Conservation (phyloP, 2,888 invertebrate species). For the Oxystoma pomonae region DNA sequence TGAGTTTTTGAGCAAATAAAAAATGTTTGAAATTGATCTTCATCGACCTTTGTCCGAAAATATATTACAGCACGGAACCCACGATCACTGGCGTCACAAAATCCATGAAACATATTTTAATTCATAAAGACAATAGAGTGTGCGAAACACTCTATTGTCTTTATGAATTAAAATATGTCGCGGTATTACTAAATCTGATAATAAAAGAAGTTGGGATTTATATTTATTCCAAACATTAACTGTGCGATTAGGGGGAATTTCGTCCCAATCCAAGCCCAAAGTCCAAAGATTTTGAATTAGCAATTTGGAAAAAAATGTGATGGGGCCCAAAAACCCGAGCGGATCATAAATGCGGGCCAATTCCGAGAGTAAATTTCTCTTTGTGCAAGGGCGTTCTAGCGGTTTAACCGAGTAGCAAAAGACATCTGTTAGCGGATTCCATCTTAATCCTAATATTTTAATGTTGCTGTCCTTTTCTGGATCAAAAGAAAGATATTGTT, state of each 20-base stretch:
- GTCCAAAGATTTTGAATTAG: constrained; percentile 14
- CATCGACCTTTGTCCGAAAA: neutral
- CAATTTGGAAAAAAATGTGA: constrained; percentile 8
- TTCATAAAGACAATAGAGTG: neutral
- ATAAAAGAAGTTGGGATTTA: constrained; percentile 4
- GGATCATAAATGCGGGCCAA: constrained; percentile 10
- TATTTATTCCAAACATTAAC: constrained; percentile 7
- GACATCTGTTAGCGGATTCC: no score
- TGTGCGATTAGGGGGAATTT: constrained; percentile 9
- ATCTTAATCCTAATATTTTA: no score
- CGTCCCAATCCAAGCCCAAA: constrained; percentile 12
- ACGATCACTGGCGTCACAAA: constrained; percentile 18
- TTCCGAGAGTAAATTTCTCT: constrained; percentile 5
- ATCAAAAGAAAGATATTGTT: no score
- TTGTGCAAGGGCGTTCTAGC: constrained; percentile 8
- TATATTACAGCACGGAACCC: constrained; percentile 16
- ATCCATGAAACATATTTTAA: constrained; percentile 15
- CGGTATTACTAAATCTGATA: constrained; percentile 10
- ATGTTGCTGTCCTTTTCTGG: no score
- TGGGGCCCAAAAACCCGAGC: constrained; percentile 8
- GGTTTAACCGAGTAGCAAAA: no score
- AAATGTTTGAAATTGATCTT: neutral
- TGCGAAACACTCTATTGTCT: neutral
- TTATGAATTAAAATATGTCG: constrained; percentile 5
- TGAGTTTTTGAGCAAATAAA: constrained; percentile 16